phyloP scores from a whole-genome alignment of 2,797 vertebrate genomes.

The Picus viridis region DNA sequence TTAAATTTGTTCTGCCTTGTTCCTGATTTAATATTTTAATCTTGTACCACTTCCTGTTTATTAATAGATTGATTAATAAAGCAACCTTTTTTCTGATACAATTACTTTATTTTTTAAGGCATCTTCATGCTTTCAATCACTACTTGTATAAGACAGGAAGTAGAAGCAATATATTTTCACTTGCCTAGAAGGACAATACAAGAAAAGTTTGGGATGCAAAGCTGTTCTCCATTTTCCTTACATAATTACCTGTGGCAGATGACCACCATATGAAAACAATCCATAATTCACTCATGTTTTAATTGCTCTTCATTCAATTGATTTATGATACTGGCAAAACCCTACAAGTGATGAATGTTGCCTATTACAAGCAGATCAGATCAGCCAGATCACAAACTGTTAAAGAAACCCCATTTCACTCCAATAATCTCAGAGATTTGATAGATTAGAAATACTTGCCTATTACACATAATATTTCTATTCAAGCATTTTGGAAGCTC shows the following conservation, averaged over 20 bases:
- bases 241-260: background rate
- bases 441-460: background rate
- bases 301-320: background rate
- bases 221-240: background rate
- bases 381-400: background rate
- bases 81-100: background rate
- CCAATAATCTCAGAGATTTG: constrained; percentile 10
- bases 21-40: background rate
- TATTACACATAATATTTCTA: background rate
- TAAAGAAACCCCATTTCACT: background rate
- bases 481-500: background rate
- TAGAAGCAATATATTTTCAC: background rate
- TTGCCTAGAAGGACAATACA: background rate
- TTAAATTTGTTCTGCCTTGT: background rate
- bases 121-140: background rate
- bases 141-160: background rate
- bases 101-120: background rate
- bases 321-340: background rate
- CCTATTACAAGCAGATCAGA: background rate
- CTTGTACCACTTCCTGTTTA: background rate
- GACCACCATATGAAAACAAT: background rate
- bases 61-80: background rate
- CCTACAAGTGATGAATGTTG: background rate
- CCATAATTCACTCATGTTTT: background rate
- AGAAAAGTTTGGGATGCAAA: background rate